A percentile compares a stretch with the other conserved stretches of the same genome.
Evolutionary conservation across 2,797 vertebrate species (phyloP).

Genomic region (Chanos chanos): DNA sequence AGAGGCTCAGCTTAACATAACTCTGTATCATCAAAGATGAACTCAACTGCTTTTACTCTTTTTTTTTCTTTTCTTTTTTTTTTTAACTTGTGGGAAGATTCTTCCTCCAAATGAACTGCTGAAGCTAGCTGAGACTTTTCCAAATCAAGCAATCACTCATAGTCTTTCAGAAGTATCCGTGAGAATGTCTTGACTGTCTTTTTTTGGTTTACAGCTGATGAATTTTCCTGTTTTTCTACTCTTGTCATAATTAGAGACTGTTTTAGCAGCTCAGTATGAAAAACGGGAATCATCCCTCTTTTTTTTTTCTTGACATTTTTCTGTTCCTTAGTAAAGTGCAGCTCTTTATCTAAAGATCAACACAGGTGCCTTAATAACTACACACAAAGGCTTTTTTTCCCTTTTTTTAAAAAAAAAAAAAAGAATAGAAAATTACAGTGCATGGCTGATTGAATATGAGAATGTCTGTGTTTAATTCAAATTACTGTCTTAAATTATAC

Average conservation of each 20-base stretch:
- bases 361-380: conserved; percentile 86
- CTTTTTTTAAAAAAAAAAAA: neutral
- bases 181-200: neutral
- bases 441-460: neutral
- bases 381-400: conserved; percentile 3
- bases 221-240: too few relatives aligned
- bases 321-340: conserved; percentile 60
- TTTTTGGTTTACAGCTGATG: too few relatives aligned
- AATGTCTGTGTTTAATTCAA: too few relatives aligned
- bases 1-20: conserved; percentile 47
- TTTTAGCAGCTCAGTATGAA: too few relatives aligned
- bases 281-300: too few relatives aligned
- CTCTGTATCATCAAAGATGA: conserved; percentile 42
- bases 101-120: neutral
- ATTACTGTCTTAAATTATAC: neutral
- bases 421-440: neutral
- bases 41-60: neutral
- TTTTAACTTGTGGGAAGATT: neutral
- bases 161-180: conserved; percentile 19
- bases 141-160: neutral
- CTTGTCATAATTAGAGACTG: too few relatives aligned
- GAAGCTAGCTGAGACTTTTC: neutral
- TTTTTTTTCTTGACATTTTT: conserved; percentile 6
- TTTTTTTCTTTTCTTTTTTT: conserved; percentile 2
- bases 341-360: conserved; percentile 85